Conservation (phyloP, 2,797 vertebrate genomes). For the Halcyon badia region DNA sequence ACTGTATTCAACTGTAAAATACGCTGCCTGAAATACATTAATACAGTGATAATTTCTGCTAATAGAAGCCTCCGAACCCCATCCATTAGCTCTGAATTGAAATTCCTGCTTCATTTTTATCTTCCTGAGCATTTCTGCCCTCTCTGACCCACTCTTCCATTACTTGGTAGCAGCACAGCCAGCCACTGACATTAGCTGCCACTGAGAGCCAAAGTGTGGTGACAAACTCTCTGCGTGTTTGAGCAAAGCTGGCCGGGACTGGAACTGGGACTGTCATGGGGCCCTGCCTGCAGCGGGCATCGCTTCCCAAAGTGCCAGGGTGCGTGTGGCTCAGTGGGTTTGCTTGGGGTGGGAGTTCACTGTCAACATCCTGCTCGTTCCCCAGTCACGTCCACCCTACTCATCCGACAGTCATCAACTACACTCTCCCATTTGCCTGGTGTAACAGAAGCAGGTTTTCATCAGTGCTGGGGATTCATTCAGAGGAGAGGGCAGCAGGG, state of each 20-base stretch:
- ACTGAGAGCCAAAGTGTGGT: not conserved
- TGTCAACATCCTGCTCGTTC: rapidly evolving
- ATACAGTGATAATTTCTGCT: constrained; percentile 62
- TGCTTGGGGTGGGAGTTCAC: not conserved
- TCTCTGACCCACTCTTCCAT: constrained; percentile 9
- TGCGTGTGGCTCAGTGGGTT: rapidly evolving
- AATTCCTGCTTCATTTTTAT: constrained; percentile 15
- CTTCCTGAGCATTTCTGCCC: constrained; percentile 6
- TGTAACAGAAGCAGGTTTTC: not conserved
- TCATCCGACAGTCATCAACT: not conserved
- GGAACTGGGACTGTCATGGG: rapidly evolving
- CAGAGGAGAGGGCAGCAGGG: not conserved
- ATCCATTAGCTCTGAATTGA: constrained; percentile 36
- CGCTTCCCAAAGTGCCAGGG: rapidly evolving
- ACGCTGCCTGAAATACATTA: constrained; percentile 67
- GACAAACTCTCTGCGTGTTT: rapidly evolving
- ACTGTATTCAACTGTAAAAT: constrained; percentile 64
- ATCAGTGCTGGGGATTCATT: rapidly evolving
- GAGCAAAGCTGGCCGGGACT: not conserved
- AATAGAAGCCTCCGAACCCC: constrained; percentile 53
- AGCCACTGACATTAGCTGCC: not conserved
- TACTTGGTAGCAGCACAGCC: not conserved
- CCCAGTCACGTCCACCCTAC: not conserved
- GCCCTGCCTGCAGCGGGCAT: not conserved
- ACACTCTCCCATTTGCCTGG: rapidly evolving